These are phyloP conservation scores for Volucella bombylans DNA, from an alignment of 2,888 invertebrate genomes.

Conservation along the genomic window DNA sequence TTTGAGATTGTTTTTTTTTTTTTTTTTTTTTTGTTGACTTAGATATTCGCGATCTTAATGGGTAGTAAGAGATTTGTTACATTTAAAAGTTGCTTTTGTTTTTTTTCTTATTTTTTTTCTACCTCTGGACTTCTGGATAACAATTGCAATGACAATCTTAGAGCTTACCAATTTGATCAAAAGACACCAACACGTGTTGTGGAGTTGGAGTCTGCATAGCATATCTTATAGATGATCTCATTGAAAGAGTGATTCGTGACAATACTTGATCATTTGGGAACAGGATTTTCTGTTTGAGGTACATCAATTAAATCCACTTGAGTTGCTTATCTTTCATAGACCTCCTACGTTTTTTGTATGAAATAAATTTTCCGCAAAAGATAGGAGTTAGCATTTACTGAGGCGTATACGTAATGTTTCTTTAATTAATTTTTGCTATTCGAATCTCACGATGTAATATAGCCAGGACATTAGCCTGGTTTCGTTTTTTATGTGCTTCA, in stretches of 20 bases:
- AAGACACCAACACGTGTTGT: conserved; percentile 10
- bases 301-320: too few species aligned
- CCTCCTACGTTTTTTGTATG: too few species aligned
- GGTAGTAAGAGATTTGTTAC: conserved; percentile 44
- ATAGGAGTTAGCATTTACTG: neutral
- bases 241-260: too few species aligned
- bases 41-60: conserved; percentile 55
- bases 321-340: too few species aligned
- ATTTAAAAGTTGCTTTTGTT: neutral
- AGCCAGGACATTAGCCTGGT: too few species aligned
- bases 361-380: too few species aligned
- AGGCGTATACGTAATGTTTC: conserved; percentile 44
- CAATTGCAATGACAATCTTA: conserved; percentile 43
- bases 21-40: conserved; percentile 36
- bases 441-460: too few species aligned
- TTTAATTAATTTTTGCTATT: neutral
- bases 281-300: too few species aligned
- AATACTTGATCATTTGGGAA: too few species aligned
- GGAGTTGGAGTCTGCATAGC: neutral
- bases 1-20: conserved; percentile 8
- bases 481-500: too few species aligned
- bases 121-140: conserved; percentile 40
- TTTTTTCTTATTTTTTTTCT: neutral
- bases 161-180: neutral
- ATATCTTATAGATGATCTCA: too few species aligned